Evolutionary conservation across 2,888 invertebrate species (phyloP).

Genomic region (Lasioglossum malachurum): DNA sequence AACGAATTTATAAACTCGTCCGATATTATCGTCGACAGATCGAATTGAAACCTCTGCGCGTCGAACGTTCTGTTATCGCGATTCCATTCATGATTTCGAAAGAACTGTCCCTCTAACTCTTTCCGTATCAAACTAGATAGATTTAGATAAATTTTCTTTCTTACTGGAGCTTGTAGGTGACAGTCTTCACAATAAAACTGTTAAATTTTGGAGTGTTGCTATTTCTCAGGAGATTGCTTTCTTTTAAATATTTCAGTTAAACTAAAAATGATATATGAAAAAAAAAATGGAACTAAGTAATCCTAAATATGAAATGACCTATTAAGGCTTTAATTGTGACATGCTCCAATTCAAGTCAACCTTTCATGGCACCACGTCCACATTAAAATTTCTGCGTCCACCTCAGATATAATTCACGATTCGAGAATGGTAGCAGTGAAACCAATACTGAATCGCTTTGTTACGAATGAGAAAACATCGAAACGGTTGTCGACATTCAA

Average conservation of each 20-base stretch:
- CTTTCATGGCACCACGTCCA: neutral
- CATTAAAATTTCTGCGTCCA: neutral
- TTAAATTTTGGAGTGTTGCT: neutral
- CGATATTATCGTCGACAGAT: slow-evolving; percentile 49
- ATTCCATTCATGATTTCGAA: neutral
- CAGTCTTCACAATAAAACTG: neutral
- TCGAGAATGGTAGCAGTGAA: neutral
- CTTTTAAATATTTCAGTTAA: neutral
- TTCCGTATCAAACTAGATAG: neutral
- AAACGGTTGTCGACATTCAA: neutral
- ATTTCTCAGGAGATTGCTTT: neutral
- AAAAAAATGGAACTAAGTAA: neutral
- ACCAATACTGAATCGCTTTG: neutral
- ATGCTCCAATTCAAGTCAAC: neutral
- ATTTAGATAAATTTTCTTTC: neutral
- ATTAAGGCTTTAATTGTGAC: neutral
- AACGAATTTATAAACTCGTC: slow-evolving; percentile 52
- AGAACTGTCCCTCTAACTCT: neutral
- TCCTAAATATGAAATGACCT: neutral
- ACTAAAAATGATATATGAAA: neutral
- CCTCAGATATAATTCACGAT: neutral
- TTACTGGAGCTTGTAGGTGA: neutral
- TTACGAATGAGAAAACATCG: neutral
- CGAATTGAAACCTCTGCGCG: slow-evolving; percentile 3
- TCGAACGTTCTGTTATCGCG: neutral